phyloP scores from a whole-genome alignment of 2,888 invertebrate genomes.

The Hylaea fasciaria region DNA sequence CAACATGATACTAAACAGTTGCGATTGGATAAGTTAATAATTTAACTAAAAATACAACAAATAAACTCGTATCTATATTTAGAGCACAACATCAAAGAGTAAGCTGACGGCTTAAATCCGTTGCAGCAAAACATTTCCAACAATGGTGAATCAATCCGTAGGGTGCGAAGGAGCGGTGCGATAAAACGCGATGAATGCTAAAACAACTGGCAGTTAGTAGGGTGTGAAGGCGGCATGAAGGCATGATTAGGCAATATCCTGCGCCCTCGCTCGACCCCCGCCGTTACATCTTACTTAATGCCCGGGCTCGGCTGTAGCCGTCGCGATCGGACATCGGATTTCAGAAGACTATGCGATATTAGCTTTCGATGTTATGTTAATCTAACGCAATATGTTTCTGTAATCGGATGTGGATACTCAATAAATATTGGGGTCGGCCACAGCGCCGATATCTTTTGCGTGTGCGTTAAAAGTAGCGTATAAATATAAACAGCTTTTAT shows the following conservation, averaged over 20 bases:
- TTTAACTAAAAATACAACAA: slow-evolving; percentile 8
- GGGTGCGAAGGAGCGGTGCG: slow-evolving; percentile 42
- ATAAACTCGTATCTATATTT: slow-evolving; percentile 28
- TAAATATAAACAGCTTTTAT: too few species aligned
- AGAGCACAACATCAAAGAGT: slow-evolving; percentile 24
- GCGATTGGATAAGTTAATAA: slow-evolving; percentile 20
- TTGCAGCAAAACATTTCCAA: slow-evolving; percentile 65
- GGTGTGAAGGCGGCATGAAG: slow-evolving; percentile 72
- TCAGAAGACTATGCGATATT: slow-evolving; percentile 64
- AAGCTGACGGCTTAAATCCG: slow-evolving; percentile 47
- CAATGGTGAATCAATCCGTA: slow-evolving; percentile 74
- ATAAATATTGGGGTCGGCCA: slow-evolving; percentile 1
- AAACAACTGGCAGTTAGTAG: slow-evolving; percentile 82
- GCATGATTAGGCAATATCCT: slow-evolving; percentile 84
- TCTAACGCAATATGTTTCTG: slow-evolving; percentile 40
- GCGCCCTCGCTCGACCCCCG: slow-evolving; percentile 73
- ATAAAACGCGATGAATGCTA: slow-evolving; percentile 79
- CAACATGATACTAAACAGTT: slow-evolving; percentile 33
- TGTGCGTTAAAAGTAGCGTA: too few species aligned
- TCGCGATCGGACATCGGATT: slow-evolving; percentile 77
- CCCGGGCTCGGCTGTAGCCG: slow-evolving; percentile 49
- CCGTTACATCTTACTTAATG: slow-evolving; percentile 80
- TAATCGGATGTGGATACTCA: neutral
- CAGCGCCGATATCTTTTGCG: neutral
- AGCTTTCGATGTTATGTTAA: slow-evolving; percentile 55